Conservation (phyloP, 2,797 vertebrate species). For the Enteromius mattozi region DNA sequence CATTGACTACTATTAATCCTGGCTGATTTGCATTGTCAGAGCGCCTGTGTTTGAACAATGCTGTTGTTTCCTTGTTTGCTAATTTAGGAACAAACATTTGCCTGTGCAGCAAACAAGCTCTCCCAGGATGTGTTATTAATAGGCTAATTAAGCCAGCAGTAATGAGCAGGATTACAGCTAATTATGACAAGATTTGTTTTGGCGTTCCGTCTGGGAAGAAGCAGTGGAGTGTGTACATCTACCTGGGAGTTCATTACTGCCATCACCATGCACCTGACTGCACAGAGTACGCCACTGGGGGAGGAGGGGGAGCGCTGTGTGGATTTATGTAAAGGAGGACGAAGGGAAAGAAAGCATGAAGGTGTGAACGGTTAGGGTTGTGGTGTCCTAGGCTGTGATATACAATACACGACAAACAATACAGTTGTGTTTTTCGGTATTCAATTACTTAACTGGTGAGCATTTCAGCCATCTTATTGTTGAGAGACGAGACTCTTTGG, state of each 20-base stretch:
- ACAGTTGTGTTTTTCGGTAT: not conserved
- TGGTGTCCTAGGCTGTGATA: not conserved
- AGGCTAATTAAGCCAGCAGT: constrained; percentile 98
- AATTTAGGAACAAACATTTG: constrained; percentile 99
- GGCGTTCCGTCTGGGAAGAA: constrained; percentile 90
- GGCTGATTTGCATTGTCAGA: constrained; percentile 75
- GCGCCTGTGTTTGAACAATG: constrained; percentile 82
- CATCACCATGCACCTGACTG: constrained; percentile 89
- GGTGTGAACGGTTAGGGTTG: constrained; percentile 22
- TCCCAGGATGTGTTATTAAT: constrained; percentile 98
- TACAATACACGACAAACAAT: not conserved
- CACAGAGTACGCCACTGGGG: constrained; percentile 75
- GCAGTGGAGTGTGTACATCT: constrained; percentile 91
- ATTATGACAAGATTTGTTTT: constrained; percentile 99
- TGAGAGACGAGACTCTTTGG: not conserved
- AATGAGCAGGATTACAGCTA: constrained; percentile 98
- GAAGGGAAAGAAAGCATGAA: constrained; percentile 22
- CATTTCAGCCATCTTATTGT: not conserved
- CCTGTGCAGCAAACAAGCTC: constrained; percentile 90
- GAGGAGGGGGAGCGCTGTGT: constrained; percentile 57
- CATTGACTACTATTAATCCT: constrained; percentile 75
- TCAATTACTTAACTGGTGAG: not conserved
- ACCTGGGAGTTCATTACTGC: constrained; percentile 92
- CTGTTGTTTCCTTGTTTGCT: constrained; percentile 95
- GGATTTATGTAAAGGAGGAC: constrained; percentile 31